phyloP scores from a whole-genome alignment of 53 echinoderm and acorn worm species.

The Luidia sarsii region DNA sequence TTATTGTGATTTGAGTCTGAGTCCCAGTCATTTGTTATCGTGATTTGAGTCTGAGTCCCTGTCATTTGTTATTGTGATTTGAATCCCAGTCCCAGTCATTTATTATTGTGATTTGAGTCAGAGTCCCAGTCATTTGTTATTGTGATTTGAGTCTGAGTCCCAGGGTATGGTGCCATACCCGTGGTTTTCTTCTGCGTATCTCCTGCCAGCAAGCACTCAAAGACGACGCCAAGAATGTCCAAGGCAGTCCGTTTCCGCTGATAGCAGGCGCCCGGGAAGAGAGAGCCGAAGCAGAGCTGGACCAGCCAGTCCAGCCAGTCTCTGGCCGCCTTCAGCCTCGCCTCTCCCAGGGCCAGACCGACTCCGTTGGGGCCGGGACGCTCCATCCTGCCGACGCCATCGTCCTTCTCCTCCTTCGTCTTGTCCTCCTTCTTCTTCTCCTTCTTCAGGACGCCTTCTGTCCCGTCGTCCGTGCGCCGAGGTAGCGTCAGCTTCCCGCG shows the following conservation, averaged over 20 bases:
- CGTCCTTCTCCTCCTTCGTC: background rate
- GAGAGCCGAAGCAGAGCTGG: slow-evolving; percentile 54
- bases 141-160: too few species aligned
- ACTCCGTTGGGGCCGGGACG: background rate
- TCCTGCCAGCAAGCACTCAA: slow-evolving; percentile 48
- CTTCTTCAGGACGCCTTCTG: background rate
- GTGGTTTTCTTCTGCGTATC: slow-evolving; percentile 19
- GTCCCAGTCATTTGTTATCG: too few species aligned
- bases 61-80: too few species aligned
- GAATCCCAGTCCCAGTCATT: too few species aligned
- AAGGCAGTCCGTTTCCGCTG: slow-evolving; percentile 82
- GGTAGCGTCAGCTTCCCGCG: too few species aligned
- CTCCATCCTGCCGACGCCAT: background rate
- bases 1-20: too few species aligned
- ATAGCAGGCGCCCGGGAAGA: slow-evolving; percentile 95
- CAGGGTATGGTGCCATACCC: slow-evolving; percentile 6
- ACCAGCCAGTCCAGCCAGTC: slow-evolving; percentile 66
- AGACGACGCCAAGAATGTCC: slow-evolving; percentile 67
- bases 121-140: too few species aligned
- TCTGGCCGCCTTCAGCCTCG: slow-evolving; percentile 34
- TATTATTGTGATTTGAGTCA: too few species aligned
- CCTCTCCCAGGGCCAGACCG: background rate
- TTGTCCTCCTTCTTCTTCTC: background rate
- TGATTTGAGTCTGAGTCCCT: too few species aligned
- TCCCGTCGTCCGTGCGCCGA: too few species aligned